Conservation (phyloP, 2,797 vertebrate species). For the Luscinia megarhynchos region DNA sequence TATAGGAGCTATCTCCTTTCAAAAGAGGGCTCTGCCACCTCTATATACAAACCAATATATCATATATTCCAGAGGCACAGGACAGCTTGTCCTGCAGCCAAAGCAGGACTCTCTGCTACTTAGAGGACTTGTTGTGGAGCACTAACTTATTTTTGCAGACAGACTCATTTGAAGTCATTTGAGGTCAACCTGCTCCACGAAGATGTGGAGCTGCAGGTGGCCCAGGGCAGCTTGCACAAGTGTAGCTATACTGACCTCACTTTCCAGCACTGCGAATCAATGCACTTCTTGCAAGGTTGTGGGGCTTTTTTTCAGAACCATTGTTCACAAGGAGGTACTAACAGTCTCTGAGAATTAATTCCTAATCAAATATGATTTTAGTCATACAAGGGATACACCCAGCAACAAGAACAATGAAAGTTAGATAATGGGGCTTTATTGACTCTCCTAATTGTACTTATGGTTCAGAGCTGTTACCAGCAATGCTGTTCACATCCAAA, state of each 20-base stretch:
- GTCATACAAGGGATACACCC: neutral
- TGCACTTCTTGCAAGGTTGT: neutral
- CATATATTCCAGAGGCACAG: neutral
- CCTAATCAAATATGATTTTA: neutral
- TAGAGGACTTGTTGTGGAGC: neutral
- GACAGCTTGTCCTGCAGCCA: conserved; percentile 23
- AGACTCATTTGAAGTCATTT: neutral
- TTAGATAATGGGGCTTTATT: neutral
- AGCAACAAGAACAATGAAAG: neutral
- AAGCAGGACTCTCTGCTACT: neutral
- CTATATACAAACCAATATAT: neutral
- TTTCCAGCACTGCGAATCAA: neutral
- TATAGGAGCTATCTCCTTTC: neutral
- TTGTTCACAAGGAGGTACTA: neutral
- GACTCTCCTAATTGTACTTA: neutral
- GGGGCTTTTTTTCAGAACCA: neutral
- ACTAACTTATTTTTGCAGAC: neutral
- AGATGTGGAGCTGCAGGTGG: neutral
- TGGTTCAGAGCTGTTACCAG: neutral
- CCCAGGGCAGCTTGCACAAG: neutral
- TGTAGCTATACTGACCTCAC: neutral
- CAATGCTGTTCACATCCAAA: neutral
- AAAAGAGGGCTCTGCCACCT: neutral
- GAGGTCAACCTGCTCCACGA: neutral
- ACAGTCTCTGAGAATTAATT: neutral